Base-by-base conservation (phyloP, 2,888 invertebrate genomes). In the Eledone cirrhosa region DNA sequence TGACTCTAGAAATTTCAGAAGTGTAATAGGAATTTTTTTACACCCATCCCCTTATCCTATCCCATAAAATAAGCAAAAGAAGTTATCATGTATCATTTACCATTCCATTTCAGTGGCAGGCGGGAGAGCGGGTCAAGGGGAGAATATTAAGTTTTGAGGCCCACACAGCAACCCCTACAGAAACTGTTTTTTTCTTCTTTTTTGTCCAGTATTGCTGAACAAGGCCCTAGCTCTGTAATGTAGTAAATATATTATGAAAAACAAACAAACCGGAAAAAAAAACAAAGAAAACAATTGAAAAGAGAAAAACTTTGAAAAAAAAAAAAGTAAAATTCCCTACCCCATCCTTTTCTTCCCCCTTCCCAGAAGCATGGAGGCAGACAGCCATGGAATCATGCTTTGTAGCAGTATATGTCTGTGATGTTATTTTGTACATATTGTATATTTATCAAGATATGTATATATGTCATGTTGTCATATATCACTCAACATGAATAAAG, bases 381-480 rank as follows among this genome's bases (percentile, higher is more conserved):
- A 48, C 76, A 76, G 76, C 76, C 76, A 48, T 76, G 76, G 48
- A 76, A 27, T 47, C 76, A 76, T 76, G 76, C 76, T 74, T 72
- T 65, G 78, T 65, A 80, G 80, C 79, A 78, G 82, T 81, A 80
- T 81, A 78, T 83, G 82, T 81, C 84, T 85, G 84, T 84, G 84
- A 84, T 84, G 82, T 81, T 80, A 80, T 67, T 78, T 48, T 86
- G 85, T 86, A 86, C 82, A 86, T 86, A 86, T 80, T 85, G 85
- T 85, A 85, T 85, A 85, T 86, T 86, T 85, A 85, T 85, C 84
- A 83, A 81, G 81, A 80, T 79, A 79, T 75, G 79, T 80, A 83
- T 79, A 81, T 77, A 80, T 78, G 79, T 79, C 81, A 80, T 84
- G 83, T 84, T 72, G 69, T 72, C 69, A 75, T 75, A 78, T 47